phyloP scores from a whole-genome alignment of 1,140 invertebrate genomes.

The Anoplophora glabripennis region DNA sequence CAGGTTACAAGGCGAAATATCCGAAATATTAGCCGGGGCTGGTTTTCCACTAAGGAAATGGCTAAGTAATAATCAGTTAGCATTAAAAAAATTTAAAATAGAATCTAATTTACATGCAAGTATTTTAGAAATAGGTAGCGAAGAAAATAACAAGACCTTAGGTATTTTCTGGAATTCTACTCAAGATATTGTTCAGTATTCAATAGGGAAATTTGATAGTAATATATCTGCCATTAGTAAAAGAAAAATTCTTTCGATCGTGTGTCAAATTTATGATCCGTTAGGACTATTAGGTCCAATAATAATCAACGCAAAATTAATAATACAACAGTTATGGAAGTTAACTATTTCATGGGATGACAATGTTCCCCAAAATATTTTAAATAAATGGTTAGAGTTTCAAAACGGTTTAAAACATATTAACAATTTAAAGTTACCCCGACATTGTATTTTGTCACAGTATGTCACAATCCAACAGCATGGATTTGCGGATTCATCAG shows the following conservation, averaged over 20 bases:
- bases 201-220: constrained; percentile 17
- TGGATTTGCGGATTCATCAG: constrained; percentile 45
- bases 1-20: too few species aligned
- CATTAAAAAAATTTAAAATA: constrained; percentile 6
- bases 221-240: constrained; percentile 29
- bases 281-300: constrained; percentile 46
- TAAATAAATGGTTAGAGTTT: constrained; percentile 18
- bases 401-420: constrained; percentile 10
- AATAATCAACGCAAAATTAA: constrained; percentile 44
- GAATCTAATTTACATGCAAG: too few species aligned
- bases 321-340: constrained; percentile 43
- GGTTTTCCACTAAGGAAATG: too few species aligned
- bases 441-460: constrained; percentile 4
- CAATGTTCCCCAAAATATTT: constrained; percentile 37
- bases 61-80: not conserved
- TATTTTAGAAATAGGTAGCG: too few species aligned
- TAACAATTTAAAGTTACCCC: constrained; percentile 14
- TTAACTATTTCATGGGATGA: constrained; percentile 37
- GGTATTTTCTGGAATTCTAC: constrained; percentile 1
- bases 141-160: too few species aligned
- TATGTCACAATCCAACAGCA: constrained; percentile 29
- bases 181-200: constrained; percentile 17
- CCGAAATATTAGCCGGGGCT: too few species aligned
- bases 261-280: constrained; percentile 37
- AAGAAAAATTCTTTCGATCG: constrained; percentile 34